Evolutionary conservation across 2,888 invertebrate species (phyloP).

Genomic region (Prostheceraeus crozeri): DNA sequence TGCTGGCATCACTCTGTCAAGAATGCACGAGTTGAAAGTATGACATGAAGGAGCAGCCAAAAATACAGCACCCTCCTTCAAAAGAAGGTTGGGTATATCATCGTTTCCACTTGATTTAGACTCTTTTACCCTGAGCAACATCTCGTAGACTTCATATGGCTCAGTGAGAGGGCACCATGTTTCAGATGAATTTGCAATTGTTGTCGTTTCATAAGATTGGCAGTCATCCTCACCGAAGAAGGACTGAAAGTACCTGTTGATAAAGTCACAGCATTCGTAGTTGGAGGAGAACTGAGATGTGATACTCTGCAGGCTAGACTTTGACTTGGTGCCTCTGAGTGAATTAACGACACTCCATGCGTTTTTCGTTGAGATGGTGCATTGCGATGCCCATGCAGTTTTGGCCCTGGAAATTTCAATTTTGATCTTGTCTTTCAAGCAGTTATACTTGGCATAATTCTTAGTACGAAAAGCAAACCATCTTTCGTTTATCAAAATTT

Average conservation of each 20-base stretch:
- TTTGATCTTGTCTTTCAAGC: slow-evolving; percentile 1
- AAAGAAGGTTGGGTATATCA: slow-evolving; percentile 3
- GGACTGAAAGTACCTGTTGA: slow-evolving; percentile 2
- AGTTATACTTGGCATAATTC: slow-evolving; percentile 3
- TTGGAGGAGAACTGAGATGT: neutral
- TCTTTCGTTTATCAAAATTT: slow-evolving; percentile 6
- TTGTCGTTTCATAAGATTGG: too few relatives aligned
- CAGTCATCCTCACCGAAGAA: neutral
- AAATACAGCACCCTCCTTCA: slow-evolving; percentile 17
- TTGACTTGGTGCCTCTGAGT: neutral
- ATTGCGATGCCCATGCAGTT: slow-evolving; percentile 13
- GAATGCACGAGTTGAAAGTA: slow-evolving; percentile 16
- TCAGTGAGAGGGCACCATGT: slow-evolving; percentile 17
- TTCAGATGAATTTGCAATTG: too few relatives aligned
- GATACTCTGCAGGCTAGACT: neutral
- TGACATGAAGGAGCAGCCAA: slow-evolving; percentile 8
- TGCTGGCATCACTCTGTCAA: slow-evolving; percentile 1
- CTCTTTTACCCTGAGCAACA: neutral
- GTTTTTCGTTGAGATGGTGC: slow-evolving; percentile 1
- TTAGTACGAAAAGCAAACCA: slow-evolving; percentile 14
- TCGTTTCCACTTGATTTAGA: slow-evolving; percentile 22
- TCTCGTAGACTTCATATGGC: slow-evolving; percentile 3
- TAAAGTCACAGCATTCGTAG: neutral
- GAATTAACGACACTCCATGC: neutral
- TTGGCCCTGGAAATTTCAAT: slow-evolving; percentile 15